Conservation (phyloP, 2,888 invertebrate genomes). For the Conchocele bisecta region DNA sequence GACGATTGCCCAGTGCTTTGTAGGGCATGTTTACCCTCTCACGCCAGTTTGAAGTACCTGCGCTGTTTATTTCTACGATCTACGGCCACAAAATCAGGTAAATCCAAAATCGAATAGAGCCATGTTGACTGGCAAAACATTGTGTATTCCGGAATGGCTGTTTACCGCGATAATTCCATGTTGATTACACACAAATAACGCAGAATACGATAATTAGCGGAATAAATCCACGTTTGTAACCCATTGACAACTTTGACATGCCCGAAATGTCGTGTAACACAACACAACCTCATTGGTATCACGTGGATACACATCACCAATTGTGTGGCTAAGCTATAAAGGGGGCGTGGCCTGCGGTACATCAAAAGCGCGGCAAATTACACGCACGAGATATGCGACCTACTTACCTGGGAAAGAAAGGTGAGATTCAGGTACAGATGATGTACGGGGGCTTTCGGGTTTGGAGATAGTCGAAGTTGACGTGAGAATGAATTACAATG, state of each 20-base stretch:
- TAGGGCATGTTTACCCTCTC: constrained; percentile 65
- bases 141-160: constrained; percentile 21
- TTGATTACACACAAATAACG: constrained; percentile 3
- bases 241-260: constrained; percentile 51
- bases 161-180: constrained; percentile 35
- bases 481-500: no score
- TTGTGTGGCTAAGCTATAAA: no score
- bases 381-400: no score
- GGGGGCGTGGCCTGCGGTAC: constrained; percentile 62
- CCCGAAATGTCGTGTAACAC: constrained; percentile 53
- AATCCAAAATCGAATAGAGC: constrained; percentile 32
- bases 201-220: constrained; percentile 12
- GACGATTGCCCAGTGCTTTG: constrained; percentile 33
- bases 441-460: no score
- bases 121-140: constrained; percentile 33
- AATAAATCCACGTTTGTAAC: constrained; percentile 14
- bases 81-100: constrained; percentile 27
- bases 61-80: constrained; percentile 29
- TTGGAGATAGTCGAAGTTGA: no score
- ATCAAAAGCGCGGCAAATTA: no score
- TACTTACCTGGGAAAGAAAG: no score
- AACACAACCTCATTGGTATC: constrained; percentile 42
- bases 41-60: constrained; percentile 15
- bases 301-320: constrained; percentile 57
- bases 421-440: no score